Evolutionary conservation across 2,113 vertebrate genomes (phyloP).

Genomic region (Oxyruncus cristatus): DNA sequence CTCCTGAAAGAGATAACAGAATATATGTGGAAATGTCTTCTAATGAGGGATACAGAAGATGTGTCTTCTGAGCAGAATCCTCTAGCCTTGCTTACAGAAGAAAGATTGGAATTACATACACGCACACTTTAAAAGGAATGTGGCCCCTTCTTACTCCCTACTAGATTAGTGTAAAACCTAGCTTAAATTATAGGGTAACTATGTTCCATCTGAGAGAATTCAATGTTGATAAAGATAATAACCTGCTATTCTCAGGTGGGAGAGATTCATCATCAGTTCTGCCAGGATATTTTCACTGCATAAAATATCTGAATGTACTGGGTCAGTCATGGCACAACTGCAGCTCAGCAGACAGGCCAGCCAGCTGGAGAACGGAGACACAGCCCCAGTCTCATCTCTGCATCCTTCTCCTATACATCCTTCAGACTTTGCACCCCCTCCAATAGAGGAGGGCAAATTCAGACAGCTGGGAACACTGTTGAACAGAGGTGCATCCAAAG

Average conservation of each 20-base stretch:
- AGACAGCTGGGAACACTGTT: background rate
- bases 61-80: background rate
- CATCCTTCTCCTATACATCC: background rate
- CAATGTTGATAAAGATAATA: background rate
- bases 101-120: background rate
- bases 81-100: background rate
- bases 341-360: background rate
- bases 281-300: background rate
- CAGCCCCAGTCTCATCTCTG: background rate
- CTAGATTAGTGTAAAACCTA: background rate
- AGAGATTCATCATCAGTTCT: background rate
- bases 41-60: background rate
- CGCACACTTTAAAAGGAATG: background rate
- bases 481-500: background rate
- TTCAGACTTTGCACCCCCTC: background rate
- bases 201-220: background rate
- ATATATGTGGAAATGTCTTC: background rate
- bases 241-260: background rate
- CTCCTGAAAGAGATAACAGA: background rate
- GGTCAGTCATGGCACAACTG: background rate
- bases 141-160: background rate
- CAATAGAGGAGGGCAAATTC: accelerated
- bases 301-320: accelerated
- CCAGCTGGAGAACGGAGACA: background rate
- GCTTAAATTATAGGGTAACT: background rate